Evolutionary conservation across 2,888 invertebrate species (phyloP), one percentile per base, ranked within the genome.

Genomic region (Nemotelus nigrinus): DNA sequence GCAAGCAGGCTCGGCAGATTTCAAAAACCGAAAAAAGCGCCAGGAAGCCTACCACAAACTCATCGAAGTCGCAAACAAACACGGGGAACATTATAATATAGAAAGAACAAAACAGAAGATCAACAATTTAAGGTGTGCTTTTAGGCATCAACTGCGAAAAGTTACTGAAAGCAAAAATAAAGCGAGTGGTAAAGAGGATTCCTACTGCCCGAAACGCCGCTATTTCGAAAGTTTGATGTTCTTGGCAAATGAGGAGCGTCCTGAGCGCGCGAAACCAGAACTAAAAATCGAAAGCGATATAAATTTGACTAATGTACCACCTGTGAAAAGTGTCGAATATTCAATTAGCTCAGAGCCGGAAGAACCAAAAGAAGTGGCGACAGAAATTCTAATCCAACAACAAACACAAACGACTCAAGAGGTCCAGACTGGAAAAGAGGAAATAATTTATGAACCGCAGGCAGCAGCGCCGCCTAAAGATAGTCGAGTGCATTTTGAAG

Each of bases 141-240:
- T 87, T 81, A 83, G 86, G 10, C 86, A 86, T 77, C 86, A 87
- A 78, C 81, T 87, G 7, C 84, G 86, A 39, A 87, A 87, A 77
- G 85, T 84, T 67, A 85, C 85, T 60, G 86, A 87, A 80, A 82
- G 85, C 5, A 87, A 87, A 75, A 86, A 83, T 53, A 82, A 80
- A 58, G 86, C 85, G 78, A 84, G 84, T 0, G 86, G 86, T 60
- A 86, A 85, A 44, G 86, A 86, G 74, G 86, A 87, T 39, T 83
- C 84, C 0, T 87, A 87, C 50, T 87, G 86, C 44, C 86, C 86
- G 0, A 87, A 87, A 76, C 83, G 87, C 10, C 83, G 84, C 74
- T 87, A 87, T 77, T 86, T 87, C 71, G 87, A 87, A 80, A 86
- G 86, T 57, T 81, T 87, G 2, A 86, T 87, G 86, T 87, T 87